Conservation (phyloP, 2,113 vertebrate species). For the Aphyosemion australe region DNA sequence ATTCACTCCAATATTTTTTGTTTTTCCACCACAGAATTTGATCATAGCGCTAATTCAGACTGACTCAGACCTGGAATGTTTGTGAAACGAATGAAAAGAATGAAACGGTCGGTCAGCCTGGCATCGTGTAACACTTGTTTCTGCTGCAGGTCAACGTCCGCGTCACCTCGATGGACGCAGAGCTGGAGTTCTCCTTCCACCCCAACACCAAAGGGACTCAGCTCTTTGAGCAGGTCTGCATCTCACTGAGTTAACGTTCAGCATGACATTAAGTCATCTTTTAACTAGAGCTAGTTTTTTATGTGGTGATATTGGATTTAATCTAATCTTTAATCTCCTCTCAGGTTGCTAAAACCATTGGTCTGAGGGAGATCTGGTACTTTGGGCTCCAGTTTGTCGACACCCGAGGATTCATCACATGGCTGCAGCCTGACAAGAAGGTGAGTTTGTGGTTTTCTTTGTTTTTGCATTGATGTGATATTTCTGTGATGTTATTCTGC, state of each 20-base stretch:
- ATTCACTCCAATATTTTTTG: not conserved
- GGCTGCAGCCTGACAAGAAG: constrained; percentile 96
- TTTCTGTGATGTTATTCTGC: not conserved
- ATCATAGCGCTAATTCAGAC: not conserved
- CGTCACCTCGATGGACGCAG: constrained; percentile 95
- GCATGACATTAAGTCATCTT: too few relatives aligned
- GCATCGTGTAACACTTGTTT: constrained; percentile 1
- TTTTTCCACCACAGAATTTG: not conserved
- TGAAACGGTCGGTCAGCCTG: too few relatives aligned
- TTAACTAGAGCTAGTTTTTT: too few relatives aligned
- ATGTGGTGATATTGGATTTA: too few relatives aligned
- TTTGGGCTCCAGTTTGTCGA: constrained; percentile 95
- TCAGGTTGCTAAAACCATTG: constrained; percentile 93
- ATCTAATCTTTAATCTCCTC: too few relatives aligned
- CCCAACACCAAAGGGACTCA: constrained; percentile 92
- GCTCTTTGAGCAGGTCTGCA: constrained; percentile 93
- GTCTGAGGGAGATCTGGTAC: constrained; percentile 94
- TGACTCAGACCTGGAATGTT: not conserved
- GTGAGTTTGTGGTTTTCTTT: constrained; percentile 66
- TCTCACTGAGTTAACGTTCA: not conserved
- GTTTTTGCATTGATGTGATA: too few relatives aligned
- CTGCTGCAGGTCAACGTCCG: constrained; percentile 90
- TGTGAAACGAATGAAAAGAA: not conserved
- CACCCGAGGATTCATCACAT: constrained; percentile 87
- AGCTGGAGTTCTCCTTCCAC: constrained; percentile 97